These are phyloP conservation scores for Ibycter americanus DNA, from an alignment of 2,797 vertebrate species.

Conservation along the genomic window DNA sequence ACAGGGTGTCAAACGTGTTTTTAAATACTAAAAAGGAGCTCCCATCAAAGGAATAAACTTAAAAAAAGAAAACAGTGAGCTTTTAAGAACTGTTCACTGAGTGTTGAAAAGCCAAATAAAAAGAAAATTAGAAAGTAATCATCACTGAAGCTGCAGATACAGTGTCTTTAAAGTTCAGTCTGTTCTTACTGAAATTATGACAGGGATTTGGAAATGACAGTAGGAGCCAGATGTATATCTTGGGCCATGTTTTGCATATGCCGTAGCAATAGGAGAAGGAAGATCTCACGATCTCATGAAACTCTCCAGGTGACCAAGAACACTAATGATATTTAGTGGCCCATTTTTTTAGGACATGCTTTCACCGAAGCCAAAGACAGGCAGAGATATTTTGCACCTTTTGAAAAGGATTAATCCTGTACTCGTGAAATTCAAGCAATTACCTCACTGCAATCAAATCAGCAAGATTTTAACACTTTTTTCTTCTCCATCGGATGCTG, in stretches of 20 bases:
- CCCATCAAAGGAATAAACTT: background rate
- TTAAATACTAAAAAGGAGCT: background rate
- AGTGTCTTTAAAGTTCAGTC: background rate
- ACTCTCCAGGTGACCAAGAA: background rate
- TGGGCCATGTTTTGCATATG: background rate
- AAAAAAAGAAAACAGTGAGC: background rate
- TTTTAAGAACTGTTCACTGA: background rate
- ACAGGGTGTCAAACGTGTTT: background rate
- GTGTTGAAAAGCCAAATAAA: background rate
- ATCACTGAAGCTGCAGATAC: background rate
- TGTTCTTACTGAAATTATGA: background rate
- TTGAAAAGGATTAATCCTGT: background rate
- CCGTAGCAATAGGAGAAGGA: background rate
- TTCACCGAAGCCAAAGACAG: background rate
- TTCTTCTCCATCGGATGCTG: background rate
- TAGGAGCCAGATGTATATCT: background rate
- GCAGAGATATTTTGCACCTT: background rate
- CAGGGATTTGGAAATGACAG: background rate
- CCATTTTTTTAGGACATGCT: background rate
- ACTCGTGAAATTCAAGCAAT: background rate
- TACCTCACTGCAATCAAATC: background rate
- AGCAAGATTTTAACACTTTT: background rate
- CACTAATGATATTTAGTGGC: background rate
- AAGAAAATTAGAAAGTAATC: background rate
- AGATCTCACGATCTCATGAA: background rate